A percentile compares a stretch with the other conserved stretches of the same genome.
Evolutionary conservation across 2,113 vertebrate genomes (phyloP).

Genomic region (Tylochromis polylepis): DNA sequence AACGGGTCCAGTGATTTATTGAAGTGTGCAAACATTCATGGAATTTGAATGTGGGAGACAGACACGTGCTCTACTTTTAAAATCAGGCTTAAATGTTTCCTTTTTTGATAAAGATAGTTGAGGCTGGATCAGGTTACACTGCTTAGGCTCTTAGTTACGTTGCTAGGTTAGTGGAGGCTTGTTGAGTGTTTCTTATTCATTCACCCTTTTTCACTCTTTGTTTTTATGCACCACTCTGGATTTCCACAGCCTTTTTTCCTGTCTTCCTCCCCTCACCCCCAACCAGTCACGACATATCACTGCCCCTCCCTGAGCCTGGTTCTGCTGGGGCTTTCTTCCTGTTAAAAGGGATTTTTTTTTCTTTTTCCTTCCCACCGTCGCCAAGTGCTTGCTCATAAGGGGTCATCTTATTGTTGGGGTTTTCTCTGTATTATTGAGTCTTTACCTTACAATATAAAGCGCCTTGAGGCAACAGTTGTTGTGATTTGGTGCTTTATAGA

Average conservation of each 20-base stretch:
- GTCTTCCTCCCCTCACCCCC: neutral
- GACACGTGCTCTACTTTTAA: neutral
- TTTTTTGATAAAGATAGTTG: neutral
- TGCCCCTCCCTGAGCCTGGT: neutral
- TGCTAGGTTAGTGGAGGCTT: neutral
- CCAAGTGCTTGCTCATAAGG: neutral
- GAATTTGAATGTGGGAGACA: neutral
- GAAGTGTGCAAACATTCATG: neutral
- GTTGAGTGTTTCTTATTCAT: neutral
- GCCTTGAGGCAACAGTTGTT: neutral
- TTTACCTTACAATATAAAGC: neutral
- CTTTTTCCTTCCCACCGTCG: neutral
- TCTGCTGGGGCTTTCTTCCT: neutral
- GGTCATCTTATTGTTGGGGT: neutral
- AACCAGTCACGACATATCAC: neutral
- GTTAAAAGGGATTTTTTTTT: neutral
- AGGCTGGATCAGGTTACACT: rapidly evolving
- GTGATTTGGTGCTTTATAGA: neutral
- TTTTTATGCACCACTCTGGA: neutral
- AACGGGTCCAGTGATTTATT: neutral
- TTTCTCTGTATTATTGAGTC: neutral
- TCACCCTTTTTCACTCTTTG: neutral
- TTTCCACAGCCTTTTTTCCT: neutral
- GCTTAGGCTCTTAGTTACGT: neutral
- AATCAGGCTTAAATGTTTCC: too few species aligned